These are phyloP conservation scores for Indicator indicator DNA, from an alignment of 2,113 vertebrate genomes.

Conservation along the genomic window DNA sequence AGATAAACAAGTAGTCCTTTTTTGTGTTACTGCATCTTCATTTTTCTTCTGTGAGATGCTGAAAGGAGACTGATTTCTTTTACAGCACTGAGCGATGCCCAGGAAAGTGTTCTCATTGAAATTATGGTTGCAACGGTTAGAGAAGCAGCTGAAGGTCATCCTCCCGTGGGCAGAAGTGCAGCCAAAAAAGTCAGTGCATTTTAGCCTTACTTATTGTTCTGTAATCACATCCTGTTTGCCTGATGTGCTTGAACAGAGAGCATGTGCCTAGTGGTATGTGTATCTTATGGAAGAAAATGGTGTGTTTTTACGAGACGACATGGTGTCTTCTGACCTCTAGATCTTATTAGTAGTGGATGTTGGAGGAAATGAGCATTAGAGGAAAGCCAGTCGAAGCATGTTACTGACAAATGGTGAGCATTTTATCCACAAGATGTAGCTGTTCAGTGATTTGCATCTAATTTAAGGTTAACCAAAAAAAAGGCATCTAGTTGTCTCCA, in stretches of 20 bases:
- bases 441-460: background rate
- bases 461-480: background rate
- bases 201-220: constrained; percentile 5
- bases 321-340: background rate
- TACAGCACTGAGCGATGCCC: constrained; percentile 75
- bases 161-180: constrained; percentile 82
- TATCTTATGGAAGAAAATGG: background rate
- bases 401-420: background rate
- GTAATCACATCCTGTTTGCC: background rate
- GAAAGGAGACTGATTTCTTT: constrained; percentile 36
- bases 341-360: background rate
- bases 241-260: background rate
- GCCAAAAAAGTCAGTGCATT: constrained; percentile 82
- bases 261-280: background rate
- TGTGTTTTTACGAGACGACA: background rate
- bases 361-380: background rate
- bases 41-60: constrained; percentile 5
- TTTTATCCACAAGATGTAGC: background rate
- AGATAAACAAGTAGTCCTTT: background rate
- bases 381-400: background rate
- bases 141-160: constrained; percentile 86
- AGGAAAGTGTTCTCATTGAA: constrained; percentile 82
- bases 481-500: background rate
- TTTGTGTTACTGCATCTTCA: background rate
- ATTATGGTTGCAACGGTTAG: constrained; percentile 83